Conservation (phyloP, 2,113 vertebrate species). For the Columbina picui region DNA sequence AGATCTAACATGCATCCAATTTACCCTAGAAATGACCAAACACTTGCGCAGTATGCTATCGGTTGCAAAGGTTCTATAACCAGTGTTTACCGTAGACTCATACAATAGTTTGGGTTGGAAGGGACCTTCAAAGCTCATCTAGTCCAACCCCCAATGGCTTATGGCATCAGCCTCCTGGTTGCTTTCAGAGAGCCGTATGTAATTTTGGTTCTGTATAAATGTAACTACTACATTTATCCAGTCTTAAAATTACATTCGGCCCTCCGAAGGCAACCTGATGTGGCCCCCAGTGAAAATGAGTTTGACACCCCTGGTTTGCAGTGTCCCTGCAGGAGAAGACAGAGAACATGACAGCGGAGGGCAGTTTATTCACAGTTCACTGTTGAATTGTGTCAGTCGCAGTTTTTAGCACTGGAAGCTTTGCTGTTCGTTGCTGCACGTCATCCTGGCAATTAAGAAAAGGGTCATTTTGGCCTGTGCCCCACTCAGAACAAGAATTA, state of each 20-base stretch:
- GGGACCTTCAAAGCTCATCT: no score
- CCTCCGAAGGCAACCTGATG: no score
- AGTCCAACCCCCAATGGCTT: no score
- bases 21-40: not conserved
- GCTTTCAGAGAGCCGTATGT: no score
- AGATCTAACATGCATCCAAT: fast-evolving
- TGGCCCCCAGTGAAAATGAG: no score
- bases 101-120: no score
- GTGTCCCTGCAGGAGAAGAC: not conserved
- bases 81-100: not conserved
- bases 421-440: not conserved
- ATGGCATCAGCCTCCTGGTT: no score
- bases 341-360: not conserved
- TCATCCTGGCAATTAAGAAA: not conserved
- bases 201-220: no score
- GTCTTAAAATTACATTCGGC: no score
- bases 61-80: not conserved
- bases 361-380: not conserved
- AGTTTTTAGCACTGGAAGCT: not conserved
- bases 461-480: not conserved
- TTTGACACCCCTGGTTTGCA: not conserved
- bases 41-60: not conserved
- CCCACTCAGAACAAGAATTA: not conserved
- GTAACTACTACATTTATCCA: no score
- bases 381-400: not conserved